Conservation (phyloP, 2,797 vertebrate genomes). For the Pantherophis alleghaniensis region DNA sequence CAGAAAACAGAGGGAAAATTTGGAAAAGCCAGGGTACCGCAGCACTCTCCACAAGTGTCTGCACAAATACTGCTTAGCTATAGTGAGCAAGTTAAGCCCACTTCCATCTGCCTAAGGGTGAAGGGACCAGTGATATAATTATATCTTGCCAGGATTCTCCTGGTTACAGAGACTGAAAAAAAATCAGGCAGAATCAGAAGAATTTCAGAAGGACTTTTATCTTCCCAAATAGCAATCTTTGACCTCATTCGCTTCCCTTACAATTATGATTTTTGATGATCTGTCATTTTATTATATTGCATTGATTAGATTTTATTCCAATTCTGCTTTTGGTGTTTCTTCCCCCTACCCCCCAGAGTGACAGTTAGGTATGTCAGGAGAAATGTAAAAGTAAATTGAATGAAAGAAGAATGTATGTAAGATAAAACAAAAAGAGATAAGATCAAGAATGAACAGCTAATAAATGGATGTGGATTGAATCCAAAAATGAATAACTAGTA, state of each 20-base stretch:
- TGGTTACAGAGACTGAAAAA: not conserved
- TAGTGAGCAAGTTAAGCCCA: not conserved
- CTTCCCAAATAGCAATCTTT: not conserved
- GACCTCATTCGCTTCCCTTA: not conserved
- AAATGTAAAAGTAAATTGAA: not conserved
- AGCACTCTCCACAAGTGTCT: not conserved
- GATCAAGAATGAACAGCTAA: not conserved
- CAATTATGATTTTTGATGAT: not conserved
- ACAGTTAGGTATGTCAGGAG: not conserved
- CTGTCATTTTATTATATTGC: not conserved
- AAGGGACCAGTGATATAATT: not conserved
- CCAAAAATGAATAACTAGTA: not conserved
- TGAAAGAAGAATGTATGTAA: not conserved
- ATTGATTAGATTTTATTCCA: not conserved
- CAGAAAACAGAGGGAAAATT: not conserved
- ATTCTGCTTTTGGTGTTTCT: not conserved
- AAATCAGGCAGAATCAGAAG: not conserved
- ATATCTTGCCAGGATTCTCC: not conserved
- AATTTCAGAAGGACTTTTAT: not conserved
- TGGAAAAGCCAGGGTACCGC: not conserved
- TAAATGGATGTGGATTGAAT: not conserved
- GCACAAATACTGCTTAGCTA: not conserved
- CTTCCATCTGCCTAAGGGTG: not conserved
- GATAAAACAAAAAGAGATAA: not conserved
- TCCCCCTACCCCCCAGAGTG: not conserved